Evolutionary conservation across 2,888 invertebrate genomes (phyloP), one percentile per base, ranked within the genome.

Genomic region (Tetragonisca angustula): DNA sequence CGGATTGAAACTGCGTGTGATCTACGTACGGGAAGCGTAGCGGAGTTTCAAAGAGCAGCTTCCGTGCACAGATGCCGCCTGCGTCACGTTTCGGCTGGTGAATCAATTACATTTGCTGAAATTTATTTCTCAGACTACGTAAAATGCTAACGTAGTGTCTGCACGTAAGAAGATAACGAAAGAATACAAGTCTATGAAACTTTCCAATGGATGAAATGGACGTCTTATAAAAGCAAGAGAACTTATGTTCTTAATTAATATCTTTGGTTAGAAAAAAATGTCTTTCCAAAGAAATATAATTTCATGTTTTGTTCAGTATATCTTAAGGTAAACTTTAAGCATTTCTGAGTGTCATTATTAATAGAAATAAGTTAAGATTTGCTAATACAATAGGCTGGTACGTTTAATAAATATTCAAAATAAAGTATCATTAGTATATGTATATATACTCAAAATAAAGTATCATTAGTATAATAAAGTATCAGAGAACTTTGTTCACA

Each of bases 11-110:
- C 32, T 4, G 17, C 4, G 13, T 67, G 74, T 72, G 76, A 84
- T 52, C 70, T 61, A n/a, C 65, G 15, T 50, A 49, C 9, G 59
- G 68, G 68, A 64, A 56, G 36, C 56, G 52, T 49, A 54, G 52
- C 19, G 6, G 43, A 62, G 61, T 69, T 79, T 70, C 36, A 15
- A 70, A 76, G 56, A 71, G 54, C 73, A 59, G 49, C 32, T 82
- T 83, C 32, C n/a, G 27, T 61, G 27, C 56, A 83, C 61, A 86
- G 86, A 86, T 86, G 86, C 73, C 86, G 83, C 86, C 76, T 81
- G 83, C 21, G 77, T 59, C 49, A n/a, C 36, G 11, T 81, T 69
- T 77, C 2, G 17, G 43, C 21, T 43, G 5, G 3, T 15, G 9
- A 27, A 43, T 36, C 52, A 5, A 21, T 17, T n/a, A 21, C n/a